Base-by-base conservation (phyloP, 2,113 vertebrate species). In the Myxocyprinus asiaticus region DNA sequence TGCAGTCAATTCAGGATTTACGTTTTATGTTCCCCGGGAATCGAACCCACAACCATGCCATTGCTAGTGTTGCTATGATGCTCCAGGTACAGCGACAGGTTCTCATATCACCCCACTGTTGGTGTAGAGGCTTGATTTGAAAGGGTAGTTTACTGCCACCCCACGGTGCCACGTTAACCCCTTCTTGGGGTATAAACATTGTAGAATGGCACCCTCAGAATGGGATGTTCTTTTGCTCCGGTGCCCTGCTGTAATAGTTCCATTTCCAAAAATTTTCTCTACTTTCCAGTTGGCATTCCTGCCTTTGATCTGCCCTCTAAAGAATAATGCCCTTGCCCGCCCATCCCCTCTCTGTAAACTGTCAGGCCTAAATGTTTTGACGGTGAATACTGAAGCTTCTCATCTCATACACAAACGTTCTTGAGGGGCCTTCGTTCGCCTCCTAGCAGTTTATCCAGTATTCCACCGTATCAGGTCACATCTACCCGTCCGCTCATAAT, bases 221-320 rank as follows among this genome's bases (percentile, higher is more conserved):
- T 47, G 61, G 1, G 47, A 3, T 4, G 0, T 71, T 33, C 3
- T 66, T 82, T 70, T 83, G 81, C 42, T 86, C 87, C 22, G 22
- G 1, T 33, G 22, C 22, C 22, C 22, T 33, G 3, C 22, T 33
- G 22, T 33, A 33, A 33, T 33, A 33, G 22, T 33, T 1, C 22
- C 85, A 86, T 84, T 86, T 86, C 68, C 63, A 10, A 87, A 81
- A 79, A 77, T 85, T 58, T 86, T 85, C 86, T 88, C 86, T n/a
- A 64, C 59, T 82, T 86, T 84, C 85, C 88, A 89, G 76, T 66
- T 70, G 68, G 64, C 81, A 84, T 86, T 80, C 80, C 83, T 53
- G 10, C 78, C 77, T 84, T 83, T 53, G 79, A 67, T 67, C 43
- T 14, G 11, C 48, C 77, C 79, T 7, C 8, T 33, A 33, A 33